Evolutionary conservation across 1,140 invertebrate species (phyloP).

Genomic region (Lordiphosa stackelbergi): DNA sequence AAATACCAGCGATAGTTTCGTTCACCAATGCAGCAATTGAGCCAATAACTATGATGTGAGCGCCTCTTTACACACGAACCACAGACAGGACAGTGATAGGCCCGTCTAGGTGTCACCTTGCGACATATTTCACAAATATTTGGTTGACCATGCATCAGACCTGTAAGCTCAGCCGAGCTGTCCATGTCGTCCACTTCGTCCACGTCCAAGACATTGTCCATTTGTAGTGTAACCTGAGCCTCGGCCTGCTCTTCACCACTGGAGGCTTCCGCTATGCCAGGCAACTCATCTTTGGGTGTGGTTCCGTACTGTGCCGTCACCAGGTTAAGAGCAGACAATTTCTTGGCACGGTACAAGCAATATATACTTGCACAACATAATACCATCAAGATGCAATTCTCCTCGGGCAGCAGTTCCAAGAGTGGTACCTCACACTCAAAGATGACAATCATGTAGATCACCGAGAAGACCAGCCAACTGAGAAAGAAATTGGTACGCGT

Average conservation of each 20-base stretch:
- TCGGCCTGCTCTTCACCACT: constrained; percentile 63
- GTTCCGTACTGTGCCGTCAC: constrained; percentile 54
- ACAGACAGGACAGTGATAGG: constrained; percentile 68
- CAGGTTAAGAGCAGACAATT: constrained; percentile 51
- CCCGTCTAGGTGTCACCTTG: constrained; percentile 55
- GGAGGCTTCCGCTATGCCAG: constrained; percentile 64
- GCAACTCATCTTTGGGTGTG: constrained; percentile 53
- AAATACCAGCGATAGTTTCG: constrained; percentile 77
- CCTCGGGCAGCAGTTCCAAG: constrained; percentile 77
- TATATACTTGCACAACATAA: constrained; percentile 59
- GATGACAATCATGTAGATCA: constrained; percentile 68
- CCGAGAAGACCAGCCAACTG: constrained; percentile 76
- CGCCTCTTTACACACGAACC: constrained; percentile 63
- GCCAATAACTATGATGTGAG: constrained; percentile 76
- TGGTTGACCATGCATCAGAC: constrained; percentile 48
- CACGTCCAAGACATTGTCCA: constrained; percentile 45
- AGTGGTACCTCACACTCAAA: constrained; percentile 76
- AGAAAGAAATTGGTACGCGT: constrained; percentile 76
- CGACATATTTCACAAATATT: constrained; percentile 66
- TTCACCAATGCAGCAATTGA: constrained; percentile 78
- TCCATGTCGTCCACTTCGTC: constrained; percentile 32
- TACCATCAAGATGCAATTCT: constrained; percentile 76
- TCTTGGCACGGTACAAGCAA: constrained; percentile 54
- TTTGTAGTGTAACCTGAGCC: constrained; percentile 43
- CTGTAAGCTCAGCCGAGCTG: constrained; percentile 25